Conservation (phyloP, 2,113 vertebrate genomes). For the Actinemys pallida region DNA sequence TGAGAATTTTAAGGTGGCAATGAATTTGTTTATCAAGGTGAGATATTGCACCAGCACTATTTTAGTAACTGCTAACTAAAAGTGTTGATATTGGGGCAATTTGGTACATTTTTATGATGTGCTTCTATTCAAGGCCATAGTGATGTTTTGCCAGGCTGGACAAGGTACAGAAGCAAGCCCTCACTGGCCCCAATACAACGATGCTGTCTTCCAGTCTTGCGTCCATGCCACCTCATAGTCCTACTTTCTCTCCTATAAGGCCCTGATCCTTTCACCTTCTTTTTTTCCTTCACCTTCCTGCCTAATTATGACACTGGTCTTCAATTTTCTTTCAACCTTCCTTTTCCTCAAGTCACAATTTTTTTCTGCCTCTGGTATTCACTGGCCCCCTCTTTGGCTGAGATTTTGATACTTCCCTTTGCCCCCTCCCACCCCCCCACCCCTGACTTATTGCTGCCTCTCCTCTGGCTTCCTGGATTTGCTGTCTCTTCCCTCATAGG, state of each 20-base stretch:
- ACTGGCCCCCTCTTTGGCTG: not conserved
- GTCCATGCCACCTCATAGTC: not conserved
- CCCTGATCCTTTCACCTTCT: not conserved
- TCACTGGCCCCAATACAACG: not conserved
- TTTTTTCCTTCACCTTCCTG: not conserved
- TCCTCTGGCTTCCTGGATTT: not conserved
- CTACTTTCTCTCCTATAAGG: not conserved
- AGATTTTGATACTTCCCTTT: not conserved
- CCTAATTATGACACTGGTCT: not conserved
- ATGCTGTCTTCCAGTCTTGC: not conserved
- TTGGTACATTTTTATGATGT: not conserved
- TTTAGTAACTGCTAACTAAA: not conserved
- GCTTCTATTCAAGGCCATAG: not conserved
- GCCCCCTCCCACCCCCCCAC: not conserved
- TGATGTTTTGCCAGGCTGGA: not conserved
- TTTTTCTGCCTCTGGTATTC: not conserved
- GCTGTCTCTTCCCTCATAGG: not conserved
- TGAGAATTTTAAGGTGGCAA: not conserved
- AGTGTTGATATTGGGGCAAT: not conserved
- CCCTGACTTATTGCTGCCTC: not conserved
- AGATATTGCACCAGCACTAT: not conserved
- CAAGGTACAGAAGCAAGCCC: not conserved
- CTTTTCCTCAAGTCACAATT: rapidly evolving
- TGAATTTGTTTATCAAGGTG: not conserved
- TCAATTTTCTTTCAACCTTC: not conserved